These are phyloP conservation scores for Dicranocentrus wangi DNA, from an alignment of 2,888 invertebrate genomes.

Conservation along the genomic window DNA sequence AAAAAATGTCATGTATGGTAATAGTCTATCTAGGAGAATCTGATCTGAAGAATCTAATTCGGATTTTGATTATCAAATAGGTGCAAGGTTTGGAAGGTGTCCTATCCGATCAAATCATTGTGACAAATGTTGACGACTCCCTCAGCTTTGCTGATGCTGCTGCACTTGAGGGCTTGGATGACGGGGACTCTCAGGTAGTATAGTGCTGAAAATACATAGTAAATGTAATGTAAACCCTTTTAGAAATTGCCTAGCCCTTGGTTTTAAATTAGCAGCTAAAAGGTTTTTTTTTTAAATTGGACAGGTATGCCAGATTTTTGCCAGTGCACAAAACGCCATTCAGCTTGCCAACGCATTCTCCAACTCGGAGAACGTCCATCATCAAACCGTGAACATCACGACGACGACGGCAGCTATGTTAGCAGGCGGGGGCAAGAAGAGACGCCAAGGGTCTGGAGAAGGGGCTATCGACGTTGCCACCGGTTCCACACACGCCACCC, in stretches of 20 bases:
- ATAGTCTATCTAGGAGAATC: too few relatives aligned
- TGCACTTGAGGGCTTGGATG: conserved; percentile 66
- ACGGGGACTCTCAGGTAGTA: conserved; percentile 67
- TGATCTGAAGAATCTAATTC: too few relatives aligned
- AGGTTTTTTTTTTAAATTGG: not conserved
- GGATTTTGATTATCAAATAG: conserved; percentile 35
- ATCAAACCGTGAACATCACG: conserved; percentile 50
- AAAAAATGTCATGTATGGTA: too few relatives aligned
- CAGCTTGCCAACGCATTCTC: conserved; percentile 46
- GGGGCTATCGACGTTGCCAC: not conserved
- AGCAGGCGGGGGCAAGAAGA: conserved; percentile 13
- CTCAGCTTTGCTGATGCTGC: conserved; percentile 68
- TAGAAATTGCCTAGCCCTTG: too few relatives aligned
- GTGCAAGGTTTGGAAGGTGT: conserved; percentile 72
- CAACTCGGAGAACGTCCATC: conserved; percentile 39
- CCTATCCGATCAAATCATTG: conserved; percentile 71
- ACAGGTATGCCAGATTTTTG: conserved; percentile 70
- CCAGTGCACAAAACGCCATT: conserved; percentile 61
- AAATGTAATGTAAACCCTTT: too few relatives aligned
- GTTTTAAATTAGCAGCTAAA: too few relatives aligned
- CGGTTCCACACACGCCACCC: not conserved
- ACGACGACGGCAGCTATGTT: conserved; percentile 12
- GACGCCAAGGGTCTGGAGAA: conserved; percentile 41
- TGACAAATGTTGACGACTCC: conserved; percentile 69
- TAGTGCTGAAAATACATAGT: too few relatives aligned